These are phyloP conservation scores for Crocuta crocuta DNA, from an alignment of 2,113 vertebrate species.

Conservation along the genomic window DNA sequence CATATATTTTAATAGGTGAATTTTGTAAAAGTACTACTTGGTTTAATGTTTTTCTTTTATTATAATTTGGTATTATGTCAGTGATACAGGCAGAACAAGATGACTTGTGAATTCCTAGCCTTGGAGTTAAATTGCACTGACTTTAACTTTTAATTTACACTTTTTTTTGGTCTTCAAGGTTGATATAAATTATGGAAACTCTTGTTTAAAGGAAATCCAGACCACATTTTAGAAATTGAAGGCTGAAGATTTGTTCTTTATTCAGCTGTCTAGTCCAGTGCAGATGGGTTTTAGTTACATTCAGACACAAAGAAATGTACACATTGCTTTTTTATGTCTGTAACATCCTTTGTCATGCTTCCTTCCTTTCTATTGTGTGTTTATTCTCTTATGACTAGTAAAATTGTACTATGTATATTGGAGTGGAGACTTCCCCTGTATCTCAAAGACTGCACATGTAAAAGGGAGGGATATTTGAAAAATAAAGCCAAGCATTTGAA, in stretches of 20 bases:
- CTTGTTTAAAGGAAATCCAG: conserved; percentile 50
- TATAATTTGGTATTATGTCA: conserved; percentile 33
- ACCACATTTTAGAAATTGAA: conserved; percentile 55
- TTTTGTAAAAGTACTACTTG: conserved; percentile 51
- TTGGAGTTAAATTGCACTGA: not conserved
- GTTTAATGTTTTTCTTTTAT: conserved; percentile 41
- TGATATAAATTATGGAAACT: conserved; percentile 49
- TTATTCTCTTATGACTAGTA: conserved; percentile 64
- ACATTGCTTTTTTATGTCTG: conserved; percentile 61
- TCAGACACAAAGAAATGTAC: conserved; percentile 56
- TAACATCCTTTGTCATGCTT: conserved; percentile 58
- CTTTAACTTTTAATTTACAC: conserved; percentile 56
- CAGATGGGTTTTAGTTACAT: conserved; percentile 60
- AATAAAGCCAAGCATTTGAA: conserved; percentile 5
- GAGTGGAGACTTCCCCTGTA: not conserved
- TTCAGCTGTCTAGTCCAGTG: conserved; percentile 52
- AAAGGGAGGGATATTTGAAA: not conserved
- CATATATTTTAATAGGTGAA: conserved; percentile 39
- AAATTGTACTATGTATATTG: not conserved
- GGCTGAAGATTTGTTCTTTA: conserved; percentile 32
- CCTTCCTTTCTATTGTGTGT: conserved; percentile 63
- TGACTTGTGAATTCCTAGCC: conserved; percentile 45
- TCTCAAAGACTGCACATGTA: not conserved
- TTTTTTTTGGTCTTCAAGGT: conserved; percentile 22
- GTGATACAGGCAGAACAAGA: not conserved